Evolutionary conservation across 2,797 vertebrate genomes (phyloP).

Genomic region (Dryobates pubescens): DNA sequence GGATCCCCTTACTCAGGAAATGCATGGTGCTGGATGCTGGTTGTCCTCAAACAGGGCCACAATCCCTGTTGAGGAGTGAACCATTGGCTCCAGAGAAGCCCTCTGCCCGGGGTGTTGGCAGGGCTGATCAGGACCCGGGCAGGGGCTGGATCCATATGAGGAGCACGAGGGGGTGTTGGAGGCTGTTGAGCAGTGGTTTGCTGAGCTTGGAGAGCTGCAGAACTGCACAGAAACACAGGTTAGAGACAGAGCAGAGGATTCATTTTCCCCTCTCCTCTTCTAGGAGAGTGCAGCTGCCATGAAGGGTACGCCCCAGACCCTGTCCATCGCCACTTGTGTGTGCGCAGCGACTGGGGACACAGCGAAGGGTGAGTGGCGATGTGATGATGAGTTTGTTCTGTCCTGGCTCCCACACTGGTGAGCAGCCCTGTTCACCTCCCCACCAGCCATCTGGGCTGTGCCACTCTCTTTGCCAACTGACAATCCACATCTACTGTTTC

Average conservation of each 20-base stretch:
- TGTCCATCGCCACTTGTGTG: slow-evolving; percentile 90
- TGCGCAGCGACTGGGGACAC: slow-evolving; percentile 96
- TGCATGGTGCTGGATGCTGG: fast-evolving
- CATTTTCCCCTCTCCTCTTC: slow-evolving; percentile 33
- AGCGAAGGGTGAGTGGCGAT: slow-evolving; percentile 91
- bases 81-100: neutral
- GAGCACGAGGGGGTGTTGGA: neutral
- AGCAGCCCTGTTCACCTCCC: neutral
- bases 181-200: neutral
- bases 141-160: neutral
- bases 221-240: fast-evolving
- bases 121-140: neutral
- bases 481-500: neutral
- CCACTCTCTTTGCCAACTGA: neutral
- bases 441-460: fast-evolving
- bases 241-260: neutral
- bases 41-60: fast-evolving
- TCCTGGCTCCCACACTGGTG: fast-evolving
- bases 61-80: neutral
- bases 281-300: slow-evolving; percentile 97
- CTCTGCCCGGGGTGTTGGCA: no score
- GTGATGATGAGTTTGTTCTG: fast-evolving
- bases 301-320: slow-evolving; percentile 94
- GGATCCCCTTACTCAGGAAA: fast-evolving
- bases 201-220: neutral